Base-by-base conservation (phyloP, 2,797 vertebrate species). In the Percopsis omiscomaycus region DNA sequence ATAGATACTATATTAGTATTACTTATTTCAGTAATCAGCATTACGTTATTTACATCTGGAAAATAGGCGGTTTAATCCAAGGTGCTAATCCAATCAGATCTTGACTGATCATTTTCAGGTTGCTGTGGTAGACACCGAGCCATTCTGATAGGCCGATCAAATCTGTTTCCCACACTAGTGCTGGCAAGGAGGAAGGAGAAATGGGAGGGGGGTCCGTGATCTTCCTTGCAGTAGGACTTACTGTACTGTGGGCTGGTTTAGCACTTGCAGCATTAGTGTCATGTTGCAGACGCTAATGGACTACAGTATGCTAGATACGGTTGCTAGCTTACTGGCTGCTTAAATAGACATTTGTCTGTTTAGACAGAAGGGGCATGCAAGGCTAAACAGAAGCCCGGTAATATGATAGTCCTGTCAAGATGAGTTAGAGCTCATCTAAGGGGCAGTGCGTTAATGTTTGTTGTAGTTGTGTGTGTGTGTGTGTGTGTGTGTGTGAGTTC, bases 381-480 rank as follows among this genome's bases (percentile, higher is more conserved):
- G 69, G 62, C 84, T 84, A 77, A 84, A 77, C 29, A 62, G 64
- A 62, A 73, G 57, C 69, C 68, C 55, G 47, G 73, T 66, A 84
- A 86, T 64, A 63, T 75, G 68, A 84, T 71, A 66, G 72, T 60
- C 30, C 66, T 75, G 80, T 76, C 72, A 77, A 11, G 61, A 83
- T 61, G 73, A 70, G 67, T 85, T 76, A 81, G 56, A 70, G 59
- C 68, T 71, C 28, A 22, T 75, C 70, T 77, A 72, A 67, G 61
- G 22, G 47, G 49, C 63, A 52, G 61, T 66, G 78, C 79, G 56
- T 69, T 82, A 73, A 78, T 80, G 73, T 77, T 69, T 78, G 58
- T 69, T 73, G 72, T 46, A 16, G 60, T 50, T 57, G 55, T 55
- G 66, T 60, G 50, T 37, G 70, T 53, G 49, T 15, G 54, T 56